Conservation (phyloP, 1,140 invertebrate genomes). For the Pseudobourletiella spinata region DNA sequence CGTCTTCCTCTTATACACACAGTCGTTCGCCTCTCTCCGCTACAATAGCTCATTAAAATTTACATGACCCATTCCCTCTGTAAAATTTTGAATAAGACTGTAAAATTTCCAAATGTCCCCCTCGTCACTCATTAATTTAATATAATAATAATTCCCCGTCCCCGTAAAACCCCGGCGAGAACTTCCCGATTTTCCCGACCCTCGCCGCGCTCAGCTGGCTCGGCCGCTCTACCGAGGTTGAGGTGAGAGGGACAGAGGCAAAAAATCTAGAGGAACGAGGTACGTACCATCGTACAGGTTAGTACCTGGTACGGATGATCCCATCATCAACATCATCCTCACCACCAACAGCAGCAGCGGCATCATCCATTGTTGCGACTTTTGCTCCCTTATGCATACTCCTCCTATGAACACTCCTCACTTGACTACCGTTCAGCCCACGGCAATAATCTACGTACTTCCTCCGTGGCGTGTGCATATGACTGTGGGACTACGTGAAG, state of each 20-base stretch:
- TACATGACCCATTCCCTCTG: neutral
- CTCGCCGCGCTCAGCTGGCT: too few relatives aligned
- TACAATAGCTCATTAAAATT: neutral
- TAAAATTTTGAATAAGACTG: neutral
- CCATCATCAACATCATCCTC: too few relatives aligned
- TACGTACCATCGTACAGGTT: neutral
- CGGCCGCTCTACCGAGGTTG: neutral
- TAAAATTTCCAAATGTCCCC: neutral
- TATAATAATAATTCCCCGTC: too few relatives aligned
- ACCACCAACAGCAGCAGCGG: too few relatives aligned
- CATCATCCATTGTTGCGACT: constrained; percentile 9
- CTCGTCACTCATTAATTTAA: neutral
- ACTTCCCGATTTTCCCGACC: too few relatives aligned
- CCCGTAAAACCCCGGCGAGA: too few relatives aligned
- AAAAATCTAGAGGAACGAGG: neutral
- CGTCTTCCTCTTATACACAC: too few relatives aligned
- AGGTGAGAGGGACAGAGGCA: neutral
- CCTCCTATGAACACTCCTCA: too few relatives aligned
- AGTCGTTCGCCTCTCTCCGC: neutral
- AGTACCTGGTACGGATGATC: constrained; percentile 4
- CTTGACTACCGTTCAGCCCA: too few relatives aligned
- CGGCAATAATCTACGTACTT: too few relatives aligned
- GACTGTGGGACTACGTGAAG: too few relatives aligned
- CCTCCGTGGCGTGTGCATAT: too few relatives aligned
- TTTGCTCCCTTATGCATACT: neutral